phyloP scores from a whole-genome alignment of 2,797 vertebrate species.

The Aulostomus chinensis region DNA sequence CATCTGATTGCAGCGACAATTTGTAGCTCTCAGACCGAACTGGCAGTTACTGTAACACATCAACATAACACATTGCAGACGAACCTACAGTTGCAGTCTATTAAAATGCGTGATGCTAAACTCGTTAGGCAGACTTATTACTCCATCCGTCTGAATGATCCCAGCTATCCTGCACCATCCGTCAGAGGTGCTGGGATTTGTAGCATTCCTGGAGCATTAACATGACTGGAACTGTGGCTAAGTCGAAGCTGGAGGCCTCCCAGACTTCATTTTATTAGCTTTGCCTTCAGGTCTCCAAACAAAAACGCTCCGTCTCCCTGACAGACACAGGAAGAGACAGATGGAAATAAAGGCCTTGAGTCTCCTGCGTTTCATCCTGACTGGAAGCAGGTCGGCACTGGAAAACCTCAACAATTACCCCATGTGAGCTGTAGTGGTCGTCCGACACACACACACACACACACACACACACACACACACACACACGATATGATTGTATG shows the following conservation, averaged over 20 bases:
- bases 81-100: conserved; percentile 30
- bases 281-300: conserved; percentile 52
- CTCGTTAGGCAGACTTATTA: conserved; percentile 53
- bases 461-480: too few species aligned
- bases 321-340: conserved; percentile 41
- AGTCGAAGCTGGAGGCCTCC: conserved; percentile 35
- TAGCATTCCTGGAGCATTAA: conserved; percentile 30
- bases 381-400: conserved; percentile 12
- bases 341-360: conserved; percentile 32
- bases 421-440: too few species aligned
- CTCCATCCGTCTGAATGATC: conserved; percentile 30
- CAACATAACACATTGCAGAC: conserved; percentile 18
- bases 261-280: conserved; percentile 46
- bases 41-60: conserved; percentile 24
- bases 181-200: conserved; percentile 39
- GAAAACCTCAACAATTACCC: conserved; percentile 23
- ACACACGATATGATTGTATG: too few species aligned
- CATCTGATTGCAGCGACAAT: conserved; percentile 9
- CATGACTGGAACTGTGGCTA: conserved; percentile 30
- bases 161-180: conserved; percentile 18
- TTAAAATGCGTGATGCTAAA: conserved; percentile 44
- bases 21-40: conserved; percentile 9
- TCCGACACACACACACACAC: too few species aligned
- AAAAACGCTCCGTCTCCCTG: conserved; percentile 44
- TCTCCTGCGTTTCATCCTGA: conserved; percentile 21